A percentile compares a stretch with the other conserved stretches of the same genome.
Conservation (phyloP, 2,113 vertebrate genomes). For the Lepus timidus region DNA sequence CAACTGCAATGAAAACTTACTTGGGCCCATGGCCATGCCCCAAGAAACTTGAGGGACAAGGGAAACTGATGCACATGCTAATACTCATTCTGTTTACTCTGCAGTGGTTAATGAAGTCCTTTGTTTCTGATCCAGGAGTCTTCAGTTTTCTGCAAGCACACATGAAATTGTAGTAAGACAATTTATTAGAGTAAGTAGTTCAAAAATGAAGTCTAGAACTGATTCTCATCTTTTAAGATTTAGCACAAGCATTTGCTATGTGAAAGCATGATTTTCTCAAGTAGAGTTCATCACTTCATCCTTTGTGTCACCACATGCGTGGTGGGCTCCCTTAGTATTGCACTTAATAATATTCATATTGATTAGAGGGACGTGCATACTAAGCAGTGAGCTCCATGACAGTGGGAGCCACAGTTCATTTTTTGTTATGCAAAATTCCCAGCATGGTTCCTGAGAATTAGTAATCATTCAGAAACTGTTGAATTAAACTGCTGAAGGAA, state of each 20-base stretch:
- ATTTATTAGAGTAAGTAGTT: not conserved
- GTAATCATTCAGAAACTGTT: constrained; percentile 9
- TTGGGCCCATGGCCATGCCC: not conserved
- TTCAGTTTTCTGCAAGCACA: not conserved
- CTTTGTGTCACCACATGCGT: not conserved
- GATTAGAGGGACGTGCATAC: constrained; percentile 14
- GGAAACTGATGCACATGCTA: not conserved
- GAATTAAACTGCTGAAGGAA: constrained; percentile 3
- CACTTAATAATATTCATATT: constrained; percentile 27
- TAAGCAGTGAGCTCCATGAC: not conserved
- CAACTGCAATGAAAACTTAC: not conserved
- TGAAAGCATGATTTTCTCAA: constrained; percentile 16
- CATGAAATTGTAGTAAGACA: not conserved
- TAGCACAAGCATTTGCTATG: not conserved
- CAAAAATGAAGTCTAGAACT: constrained; percentile 1
- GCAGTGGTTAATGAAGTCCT: not conserved
- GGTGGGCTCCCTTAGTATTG: not conserved
- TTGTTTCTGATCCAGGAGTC: constrained; percentile 7
- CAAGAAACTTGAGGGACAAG: not conserved
- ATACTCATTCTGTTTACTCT: not conserved
- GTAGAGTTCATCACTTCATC: not conserved
- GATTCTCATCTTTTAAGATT: not conserved
- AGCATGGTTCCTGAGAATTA: constrained; percentile 23
- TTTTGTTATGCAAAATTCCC: constrained; percentile 9
- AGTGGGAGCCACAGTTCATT: not conserved